phyloP scores from a whole-genome alignment of 2,797 vertebrate species.

The Hyperoplus lanceolatus region DNA sequence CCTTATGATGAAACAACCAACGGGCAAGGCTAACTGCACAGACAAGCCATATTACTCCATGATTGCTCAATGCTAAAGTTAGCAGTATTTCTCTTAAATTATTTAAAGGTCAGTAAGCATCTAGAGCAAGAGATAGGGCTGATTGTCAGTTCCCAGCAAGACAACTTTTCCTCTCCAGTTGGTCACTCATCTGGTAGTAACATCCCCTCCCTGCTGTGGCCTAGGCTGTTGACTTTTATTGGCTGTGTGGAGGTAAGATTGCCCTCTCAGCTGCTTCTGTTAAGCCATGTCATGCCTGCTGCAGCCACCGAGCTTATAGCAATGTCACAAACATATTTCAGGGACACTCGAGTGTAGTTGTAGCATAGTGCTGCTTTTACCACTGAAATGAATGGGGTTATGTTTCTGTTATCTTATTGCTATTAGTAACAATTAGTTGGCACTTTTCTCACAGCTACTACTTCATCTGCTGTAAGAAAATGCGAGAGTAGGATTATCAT shows the following conservation, averaged over 20 bases:
- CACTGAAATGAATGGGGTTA: constrained; percentile 1
- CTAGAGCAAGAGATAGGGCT: background rate
- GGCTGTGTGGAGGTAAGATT: constrained; percentile 20
- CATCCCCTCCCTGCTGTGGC: constrained; percentile 2
- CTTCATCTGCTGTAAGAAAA: background rate
- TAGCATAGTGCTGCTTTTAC: background rate
- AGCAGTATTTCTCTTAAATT: background rate
- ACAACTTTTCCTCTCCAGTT: constrained; percentile 21
- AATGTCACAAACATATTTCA: constrained; percentile 19
- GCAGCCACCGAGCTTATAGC: constrained; percentile 6
- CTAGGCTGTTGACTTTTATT: constrained; percentile 18
- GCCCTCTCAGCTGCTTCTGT: constrained; percentile 32
- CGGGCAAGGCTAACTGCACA: background rate
- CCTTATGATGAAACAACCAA: background rate
- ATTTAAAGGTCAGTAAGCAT: background rate
- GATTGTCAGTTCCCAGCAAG: background rate
- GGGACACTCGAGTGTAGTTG: background rate
- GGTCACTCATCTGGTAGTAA: constrained; percentile 24
- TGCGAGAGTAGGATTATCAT: background rate
- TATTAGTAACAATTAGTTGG: background rate
- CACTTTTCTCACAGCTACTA: background rate
- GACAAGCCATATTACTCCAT: background rate
- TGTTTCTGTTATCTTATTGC: constrained; percentile 2
- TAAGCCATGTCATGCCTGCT: constrained; percentile 46
- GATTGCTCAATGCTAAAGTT: background rate